Percentiles rank a stretch among this genome's conserved stretches.
Evolutionary conservation across 92 coral and sea anemone genomes (phyloP).

Genomic region (Desmophyllum pertusum): DNA sequence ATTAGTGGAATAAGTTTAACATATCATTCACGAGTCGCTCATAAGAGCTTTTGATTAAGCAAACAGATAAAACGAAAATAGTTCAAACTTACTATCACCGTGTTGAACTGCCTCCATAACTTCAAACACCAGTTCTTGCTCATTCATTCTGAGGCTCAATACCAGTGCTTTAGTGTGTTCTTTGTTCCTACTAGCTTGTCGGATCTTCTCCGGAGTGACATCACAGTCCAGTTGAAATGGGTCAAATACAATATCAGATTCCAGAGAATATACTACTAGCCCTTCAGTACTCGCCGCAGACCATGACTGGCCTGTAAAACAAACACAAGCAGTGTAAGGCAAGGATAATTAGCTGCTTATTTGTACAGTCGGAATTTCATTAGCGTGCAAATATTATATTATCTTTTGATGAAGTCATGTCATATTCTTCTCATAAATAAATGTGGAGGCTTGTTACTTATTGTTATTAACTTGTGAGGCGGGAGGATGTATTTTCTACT

Average conservation of each 20-base stretch:
- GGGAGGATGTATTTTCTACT: too few relatives aligned
- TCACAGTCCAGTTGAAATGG: conserved; percentile 92
- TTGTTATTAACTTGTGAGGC: too few relatives aligned
- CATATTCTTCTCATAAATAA: too few relatives aligned
- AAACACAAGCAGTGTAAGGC: too few relatives aligned
- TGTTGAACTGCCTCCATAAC: conserved; percentile 86
- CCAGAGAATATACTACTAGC: conserved; percentile 85
- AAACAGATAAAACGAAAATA: background rate
- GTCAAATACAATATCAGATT: conserved; percentile 87
- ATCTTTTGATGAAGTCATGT: too few relatives aligned
- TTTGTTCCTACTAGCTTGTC: conserved; percentile 63
- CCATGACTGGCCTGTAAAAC: conserved; percentile 99
- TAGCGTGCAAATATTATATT: too few relatives aligned
- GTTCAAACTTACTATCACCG: conserved; percentile 76
- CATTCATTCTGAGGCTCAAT: conserved; percentile 89
- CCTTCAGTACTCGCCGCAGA: conserved; percentile 98
- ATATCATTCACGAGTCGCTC: too few relatives aligned
- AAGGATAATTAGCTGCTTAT: too few relatives aligned
- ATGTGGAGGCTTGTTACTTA: too few relatives aligned
- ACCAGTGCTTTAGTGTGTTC: conserved; percentile 86
- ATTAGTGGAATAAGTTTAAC: too few relatives aligned
- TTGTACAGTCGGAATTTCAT: too few relatives aligned
- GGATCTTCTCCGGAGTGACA: conserved; percentile 79
- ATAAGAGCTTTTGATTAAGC: too few relatives aligned
- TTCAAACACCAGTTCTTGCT: conserved; percentile 76